Percentiles rank a stretch among this genome's conserved stretches.
Evolutionary conservation across 92 coral and sea anemone species (phyloP).

Genomic region (Zoanthus solanderi): DNA sequence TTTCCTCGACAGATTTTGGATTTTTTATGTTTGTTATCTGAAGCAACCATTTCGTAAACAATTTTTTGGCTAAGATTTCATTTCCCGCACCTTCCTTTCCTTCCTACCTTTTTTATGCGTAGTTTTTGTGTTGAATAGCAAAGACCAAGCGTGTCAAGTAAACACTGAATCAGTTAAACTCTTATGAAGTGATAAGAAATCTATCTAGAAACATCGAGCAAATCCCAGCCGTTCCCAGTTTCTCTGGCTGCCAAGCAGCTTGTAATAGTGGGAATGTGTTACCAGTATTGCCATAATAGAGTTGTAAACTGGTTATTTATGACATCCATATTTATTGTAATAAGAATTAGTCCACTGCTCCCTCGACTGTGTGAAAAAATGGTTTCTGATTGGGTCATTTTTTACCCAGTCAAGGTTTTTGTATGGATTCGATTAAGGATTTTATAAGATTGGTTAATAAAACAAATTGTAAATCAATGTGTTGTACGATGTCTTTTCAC

Average conservation of each 20-base stretch:
- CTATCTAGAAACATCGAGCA: conserved; percentile 3
- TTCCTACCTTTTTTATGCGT: neutral
- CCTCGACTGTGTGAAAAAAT: conserved; percentile 39
- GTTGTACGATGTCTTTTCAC: neutral
- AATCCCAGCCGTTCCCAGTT: neutral
- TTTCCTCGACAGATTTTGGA: conserved; percentile 13
- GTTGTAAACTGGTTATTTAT: conserved; percentile 48
- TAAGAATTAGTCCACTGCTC: conserved; percentile 33
- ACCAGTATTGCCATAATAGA: conserved; percentile 1
- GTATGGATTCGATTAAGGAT: conserved; percentile 71
- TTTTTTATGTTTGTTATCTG: conserved; percentile 5
- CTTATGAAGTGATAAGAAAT: neutral
- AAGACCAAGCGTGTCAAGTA: conserved; percentile 1
- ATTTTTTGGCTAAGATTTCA: neutral
- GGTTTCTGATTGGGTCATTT: conserved; percentile 50
- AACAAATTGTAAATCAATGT: conserved; percentile 63
- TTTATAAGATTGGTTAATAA: conserved; percentile 88
- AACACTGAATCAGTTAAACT: conserved; percentile 20
- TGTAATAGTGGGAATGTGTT: neutral
- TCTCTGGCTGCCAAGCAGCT: conserved; percentile 36
- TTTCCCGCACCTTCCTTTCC: neutral
- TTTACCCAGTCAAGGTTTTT: conserved; percentile 73
- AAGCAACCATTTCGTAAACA: conserved; percentile 12
- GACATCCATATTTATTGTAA: conserved; percentile 49
- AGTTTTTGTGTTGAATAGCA: neutral